phyloP scores from a whole-genome alignment of 2,888 invertebrate species.

The Plebejus melissa region DNA sequence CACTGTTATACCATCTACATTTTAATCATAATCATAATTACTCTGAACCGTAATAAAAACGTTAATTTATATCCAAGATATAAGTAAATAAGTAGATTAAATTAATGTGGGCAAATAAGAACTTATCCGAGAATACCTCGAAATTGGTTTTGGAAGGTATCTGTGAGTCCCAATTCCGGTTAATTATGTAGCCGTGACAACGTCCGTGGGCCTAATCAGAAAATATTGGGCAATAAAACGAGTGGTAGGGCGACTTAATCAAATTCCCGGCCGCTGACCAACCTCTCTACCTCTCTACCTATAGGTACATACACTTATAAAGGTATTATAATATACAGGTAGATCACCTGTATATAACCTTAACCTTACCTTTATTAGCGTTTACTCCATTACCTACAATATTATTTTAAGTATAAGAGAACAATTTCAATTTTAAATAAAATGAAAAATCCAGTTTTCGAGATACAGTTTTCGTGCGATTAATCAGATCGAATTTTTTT shows the following conservation, averaged over 20 bases:
- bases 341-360: not conserved
- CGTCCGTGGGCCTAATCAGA: slow-evolving; percentile 64
- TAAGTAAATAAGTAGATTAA: slow-evolving; percentile 1
- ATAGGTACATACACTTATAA: not conserved
- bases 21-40: not conserved
- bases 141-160: slow-evolving; percentile 31
- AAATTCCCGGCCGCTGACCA: slow-evolving; percentile 60
- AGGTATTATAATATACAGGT: not conserved
- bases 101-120: slow-evolving; percentile 4
- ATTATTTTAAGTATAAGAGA: too few species aligned
- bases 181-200: slow-evolving; percentile 45
- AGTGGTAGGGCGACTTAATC: slow-evolving; percentile 63
- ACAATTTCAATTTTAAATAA: too few species aligned
- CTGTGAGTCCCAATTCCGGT: slow-evolving; percentile 44
- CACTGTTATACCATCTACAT: not conserved
- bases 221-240: slow-evolving; percentile 74
- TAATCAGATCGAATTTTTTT: too few species aligned
- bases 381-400: too few species aligned
- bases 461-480: too few species aligned
- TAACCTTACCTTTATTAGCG: too few species aligned
- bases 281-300: slow-evolving; percentile 20
- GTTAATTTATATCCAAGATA: slow-evolving; percentile 10
- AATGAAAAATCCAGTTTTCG: too few species aligned
- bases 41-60: not conserved
- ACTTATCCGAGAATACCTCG: slow-evolving; percentile 2